Evolutionary conservation across 2,113 vertebrate species (phyloP).

Genomic region (Pogonocichla stellata): DNA sequence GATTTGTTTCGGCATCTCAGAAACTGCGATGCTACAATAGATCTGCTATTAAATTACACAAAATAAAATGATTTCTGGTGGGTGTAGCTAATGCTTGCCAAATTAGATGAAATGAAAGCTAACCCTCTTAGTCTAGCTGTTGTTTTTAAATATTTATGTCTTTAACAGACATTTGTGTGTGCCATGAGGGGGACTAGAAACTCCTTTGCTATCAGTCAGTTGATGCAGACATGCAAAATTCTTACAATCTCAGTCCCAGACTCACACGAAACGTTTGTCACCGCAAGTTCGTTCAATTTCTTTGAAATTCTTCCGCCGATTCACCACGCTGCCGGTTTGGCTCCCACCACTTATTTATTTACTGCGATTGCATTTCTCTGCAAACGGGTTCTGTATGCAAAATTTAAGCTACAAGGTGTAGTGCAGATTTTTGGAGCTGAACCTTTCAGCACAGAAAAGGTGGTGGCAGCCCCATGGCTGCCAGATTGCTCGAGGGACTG

Average conservation of each 20-base stretch:
- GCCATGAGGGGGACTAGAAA: conserved; percentile 73
- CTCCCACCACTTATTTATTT: conserved; percentile 5
- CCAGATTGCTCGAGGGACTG: conserved; percentile 36
- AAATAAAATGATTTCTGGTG: conserved; percentile 77
- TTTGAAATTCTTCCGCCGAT: neutral
- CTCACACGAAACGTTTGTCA: neutral
- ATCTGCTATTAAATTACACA: conserved; percentile 75
- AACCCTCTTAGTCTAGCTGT: conserved; percentile 78
- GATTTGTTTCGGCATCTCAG: conserved; percentile 60
- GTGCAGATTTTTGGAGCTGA: neutral
- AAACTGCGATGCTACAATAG: conserved; percentile 66
- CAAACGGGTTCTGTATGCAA: neutral
- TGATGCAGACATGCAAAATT: conserved; percentile 63
- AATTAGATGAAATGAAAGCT: conserved; percentile 76
- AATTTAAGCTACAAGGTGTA: neutral
- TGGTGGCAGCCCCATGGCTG: neutral
- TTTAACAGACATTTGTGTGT: conserved; percentile 76
- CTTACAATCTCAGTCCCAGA: conserved; percentile 61
- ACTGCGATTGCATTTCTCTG: neutral
- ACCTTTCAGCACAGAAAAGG: neutral
- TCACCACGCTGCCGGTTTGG: neutral
- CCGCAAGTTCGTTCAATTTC: neutral
- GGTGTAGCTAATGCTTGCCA: conserved; percentile 75
- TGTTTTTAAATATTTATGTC: conserved; percentile 85
- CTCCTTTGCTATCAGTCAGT: conserved; percentile 78